phyloP scores from a whole-genome alignment of 1,140 invertebrate genomes.

The Macrosteles quadrilineatus region DNA sequence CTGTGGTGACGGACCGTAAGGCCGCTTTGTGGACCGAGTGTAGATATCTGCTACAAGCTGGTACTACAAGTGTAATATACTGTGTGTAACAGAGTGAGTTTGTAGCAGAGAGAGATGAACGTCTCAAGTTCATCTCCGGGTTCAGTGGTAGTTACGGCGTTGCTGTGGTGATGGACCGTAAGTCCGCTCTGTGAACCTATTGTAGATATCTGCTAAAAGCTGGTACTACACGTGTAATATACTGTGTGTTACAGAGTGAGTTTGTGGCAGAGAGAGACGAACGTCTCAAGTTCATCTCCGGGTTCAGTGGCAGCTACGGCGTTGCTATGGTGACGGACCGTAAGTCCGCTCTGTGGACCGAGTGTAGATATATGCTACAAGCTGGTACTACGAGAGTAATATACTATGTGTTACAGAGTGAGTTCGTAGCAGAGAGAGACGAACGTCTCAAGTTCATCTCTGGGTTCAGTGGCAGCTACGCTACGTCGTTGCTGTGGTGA shows the following conservation, averaged over 20 bases:
- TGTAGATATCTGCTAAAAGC: too few relatives aligned
- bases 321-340: constrained; percentile 73
- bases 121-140: constrained; percentile 79
- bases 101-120: constrained; percentile 77
- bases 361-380: constrained; percentile 48
- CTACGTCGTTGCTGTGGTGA: constrained; percentile 88
- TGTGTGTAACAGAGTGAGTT: constrained; percentile 89
- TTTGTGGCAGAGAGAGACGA: constrained; percentile 59
- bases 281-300: constrained; percentile 78
- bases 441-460: constrained; percentile 77
- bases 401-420: constrained; percentile 77
- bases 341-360: constrained; percentile 85
- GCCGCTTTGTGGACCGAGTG: constrained; percentile 86
- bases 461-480: constrained; percentile 84
- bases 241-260: constrained; percentile 30
- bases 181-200: constrained; percentile 94
- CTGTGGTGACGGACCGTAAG: constrained; percentile 69
- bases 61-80: too few relatives aligned
- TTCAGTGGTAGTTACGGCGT: constrained; percentile 90
- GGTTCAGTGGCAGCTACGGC: constrained; percentile 82
- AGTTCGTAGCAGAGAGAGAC: constrained; percentile 87
- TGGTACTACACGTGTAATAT: too few relatives aligned
- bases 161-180: constrained; percentile 75
- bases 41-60: constrained; percentile 26
- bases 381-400: too few relatives aligned